A percentile compares a stretch with the other conserved stretches of the same genome.
phyloP scores from a whole-genome alignment of 2,113 vertebrate species.

The Vanacampus margaritifer region DNA sequence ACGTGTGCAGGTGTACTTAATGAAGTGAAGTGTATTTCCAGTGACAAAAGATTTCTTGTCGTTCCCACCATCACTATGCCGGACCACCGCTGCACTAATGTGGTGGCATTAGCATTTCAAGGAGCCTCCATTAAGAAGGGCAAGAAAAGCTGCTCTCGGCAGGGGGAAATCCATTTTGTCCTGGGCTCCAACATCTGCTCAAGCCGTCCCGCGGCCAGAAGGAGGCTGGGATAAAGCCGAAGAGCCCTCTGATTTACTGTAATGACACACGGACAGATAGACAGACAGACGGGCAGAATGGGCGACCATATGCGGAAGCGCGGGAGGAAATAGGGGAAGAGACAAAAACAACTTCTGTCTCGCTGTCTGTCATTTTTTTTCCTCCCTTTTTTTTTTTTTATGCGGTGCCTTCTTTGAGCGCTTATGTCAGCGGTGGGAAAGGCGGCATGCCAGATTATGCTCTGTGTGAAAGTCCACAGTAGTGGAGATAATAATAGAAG shows the following conservation, averaged over 20 bases:
- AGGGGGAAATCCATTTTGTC: slow-evolving; percentile 89
- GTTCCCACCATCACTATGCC: slow-evolving; percentile 89
- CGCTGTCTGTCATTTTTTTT: slow-evolving; percentile 58
- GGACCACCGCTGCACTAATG: slow-evolving; percentile 82
- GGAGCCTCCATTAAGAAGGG: slow-evolving; percentile 82
- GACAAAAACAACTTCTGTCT: slow-evolving; percentile 69
- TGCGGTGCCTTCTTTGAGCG: slow-evolving; percentile 32
- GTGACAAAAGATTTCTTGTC: slow-evolving; percentile 77
- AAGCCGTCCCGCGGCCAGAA: slow-evolving; percentile 89
- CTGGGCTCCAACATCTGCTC: slow-evolving; percentile 91
- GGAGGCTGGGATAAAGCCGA: slow-evolving; percentile 86
- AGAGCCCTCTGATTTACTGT: slow-evolving; percentile 90
- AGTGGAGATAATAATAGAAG: slow-evolving; percentile 2
- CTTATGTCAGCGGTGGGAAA: slow-evolving; percentile 50
- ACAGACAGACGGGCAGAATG: slow-evolving; percentile 66
- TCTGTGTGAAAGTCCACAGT: slow-evolving; percentile 28
- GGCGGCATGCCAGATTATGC: slow-evolving; percentile 40
- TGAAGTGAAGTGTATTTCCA: slow-evolving; percentile 73
- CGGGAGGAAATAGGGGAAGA: slow-evolving; percentile 51
- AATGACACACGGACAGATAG: slow-evolving; percentile 74
- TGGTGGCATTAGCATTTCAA: slow-evolving; percentile 93
- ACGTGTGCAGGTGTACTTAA: slow-evolving; percentile 69
- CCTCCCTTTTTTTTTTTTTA: not conserved
- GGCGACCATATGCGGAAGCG: slow-evolving; percentile 67
- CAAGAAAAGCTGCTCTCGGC: slow-evolving; percentile 87